A percentile compares a stretch with the other conserved stretches of the same genome.
Evolutionary conservation across 2,113 vertebrate species (phyloP).

Genomic region (Sciurus niger): DNA sequence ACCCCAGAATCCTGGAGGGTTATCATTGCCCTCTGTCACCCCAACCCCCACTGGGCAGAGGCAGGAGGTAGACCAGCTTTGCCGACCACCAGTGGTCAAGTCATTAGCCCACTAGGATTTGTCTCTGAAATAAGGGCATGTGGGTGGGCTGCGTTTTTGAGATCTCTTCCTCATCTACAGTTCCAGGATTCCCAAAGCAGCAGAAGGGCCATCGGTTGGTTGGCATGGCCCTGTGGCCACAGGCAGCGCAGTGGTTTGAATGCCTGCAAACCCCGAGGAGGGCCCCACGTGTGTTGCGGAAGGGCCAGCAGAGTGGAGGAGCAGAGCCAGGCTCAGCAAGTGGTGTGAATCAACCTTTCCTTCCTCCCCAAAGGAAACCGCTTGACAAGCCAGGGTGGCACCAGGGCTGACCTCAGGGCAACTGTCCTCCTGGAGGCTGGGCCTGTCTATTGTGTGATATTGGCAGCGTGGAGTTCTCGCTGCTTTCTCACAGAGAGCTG

Average conservation of each 20-base stretch:
- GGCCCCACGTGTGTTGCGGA: background rate
- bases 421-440: background rate
- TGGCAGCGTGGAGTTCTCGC: background rate
- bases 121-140: background rate
- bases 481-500: constrained; percentile 7
- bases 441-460: background rate
- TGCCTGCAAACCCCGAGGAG: background rate
- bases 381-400: background rate
- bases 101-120: background rate
- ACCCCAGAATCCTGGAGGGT: background rate
- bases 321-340: background rate
- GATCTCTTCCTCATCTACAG: background rate
- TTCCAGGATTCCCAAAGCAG: background rate
- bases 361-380: background rate
- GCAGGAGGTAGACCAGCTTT: background rate
- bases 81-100: background rate
- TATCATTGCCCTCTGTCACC: background rate
- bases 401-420: background rate
- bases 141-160: background rate
- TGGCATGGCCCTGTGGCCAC: background rate
- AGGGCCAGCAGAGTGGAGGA: background rate
- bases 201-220: background rate
- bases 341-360: background rate
- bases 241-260: background rate
- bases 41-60: background rate